Conservation (phyloP, 37 sponge, comb jelly and placozoan species). For the Beroe ovata region DNA sequence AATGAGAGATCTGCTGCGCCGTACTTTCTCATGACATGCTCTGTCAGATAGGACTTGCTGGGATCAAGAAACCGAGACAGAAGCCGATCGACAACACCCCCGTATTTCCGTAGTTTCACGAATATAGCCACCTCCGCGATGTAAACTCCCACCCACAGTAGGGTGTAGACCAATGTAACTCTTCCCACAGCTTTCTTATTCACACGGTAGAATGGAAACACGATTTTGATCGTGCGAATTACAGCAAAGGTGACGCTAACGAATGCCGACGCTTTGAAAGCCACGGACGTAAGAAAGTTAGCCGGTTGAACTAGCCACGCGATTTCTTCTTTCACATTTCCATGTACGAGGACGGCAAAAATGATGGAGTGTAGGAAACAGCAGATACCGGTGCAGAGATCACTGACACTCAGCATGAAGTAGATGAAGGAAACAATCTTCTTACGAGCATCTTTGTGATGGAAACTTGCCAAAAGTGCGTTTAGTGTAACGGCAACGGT, state of each 20-base stretch:
- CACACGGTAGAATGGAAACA: neutral
- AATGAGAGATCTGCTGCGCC: neutral
- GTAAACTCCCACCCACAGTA: neutral
- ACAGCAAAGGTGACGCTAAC: neutral
- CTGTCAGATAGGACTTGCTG: neutral
- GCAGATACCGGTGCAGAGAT: neutral
- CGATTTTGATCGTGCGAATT: neutral
- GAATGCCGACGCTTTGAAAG: neutral
- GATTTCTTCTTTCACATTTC: neutral
- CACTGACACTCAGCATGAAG: constrained; percentile 20
- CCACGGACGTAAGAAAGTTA: neutral
- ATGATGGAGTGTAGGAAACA: neutral
- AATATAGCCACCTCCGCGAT: neutral
- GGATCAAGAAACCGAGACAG: neutral
- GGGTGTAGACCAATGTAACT: neutral
- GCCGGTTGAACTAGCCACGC: neutral
- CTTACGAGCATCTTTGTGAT: neutral
- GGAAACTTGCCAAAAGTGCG: neutral
- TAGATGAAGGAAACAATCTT: neutral
- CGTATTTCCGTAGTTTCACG: neutral
- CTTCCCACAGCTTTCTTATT: neutral
- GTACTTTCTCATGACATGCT: neutral
- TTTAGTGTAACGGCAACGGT: neutral
- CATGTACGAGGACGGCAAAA: neutral
- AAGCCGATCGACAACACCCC: neutral